Conservation (phyloP, 2,113 vertebrate genomes). For the Gallinago undulata region DNA sequence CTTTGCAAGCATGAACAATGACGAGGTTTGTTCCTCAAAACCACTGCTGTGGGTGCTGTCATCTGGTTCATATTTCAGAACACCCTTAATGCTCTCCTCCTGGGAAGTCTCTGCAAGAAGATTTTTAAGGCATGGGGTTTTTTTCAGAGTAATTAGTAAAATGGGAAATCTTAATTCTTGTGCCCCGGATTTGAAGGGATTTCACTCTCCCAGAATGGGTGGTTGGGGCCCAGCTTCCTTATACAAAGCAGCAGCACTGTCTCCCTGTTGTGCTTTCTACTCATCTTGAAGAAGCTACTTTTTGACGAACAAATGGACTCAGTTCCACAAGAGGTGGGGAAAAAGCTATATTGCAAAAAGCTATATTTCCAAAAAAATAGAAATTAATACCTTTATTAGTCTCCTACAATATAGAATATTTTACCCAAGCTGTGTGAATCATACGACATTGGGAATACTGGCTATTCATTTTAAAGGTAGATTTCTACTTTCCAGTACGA, state of each 20-base stretch:
- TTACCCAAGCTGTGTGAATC: background rate
- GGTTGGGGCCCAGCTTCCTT: background rate
- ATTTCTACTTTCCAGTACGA: background rate
- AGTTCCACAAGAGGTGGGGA: background rate
- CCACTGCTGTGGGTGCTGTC: accelerated
- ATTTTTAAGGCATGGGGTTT: background rate
- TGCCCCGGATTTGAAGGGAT: background rate
- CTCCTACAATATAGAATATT: background rate
- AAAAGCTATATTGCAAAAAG: background rate
- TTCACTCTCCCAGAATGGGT: no score
- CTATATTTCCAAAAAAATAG: background rate
- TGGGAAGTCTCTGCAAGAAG: background rate
- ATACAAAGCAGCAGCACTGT: background rate
- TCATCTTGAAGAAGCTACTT: background rate
- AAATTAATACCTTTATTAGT: background rate
- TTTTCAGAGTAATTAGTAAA: background rate
- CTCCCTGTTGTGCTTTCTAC: background rate
- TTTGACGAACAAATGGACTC: background rate
- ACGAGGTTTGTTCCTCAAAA: background rate
- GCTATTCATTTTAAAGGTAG: background rate
- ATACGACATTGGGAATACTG: background rate
- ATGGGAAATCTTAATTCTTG: background rate
- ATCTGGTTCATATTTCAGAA: background rate
- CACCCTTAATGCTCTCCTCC: background rate
- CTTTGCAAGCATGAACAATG: background rate